Conservation (phyloP, 2,113 vertebrate genomes). For the Lycaon pictus region DNA sequence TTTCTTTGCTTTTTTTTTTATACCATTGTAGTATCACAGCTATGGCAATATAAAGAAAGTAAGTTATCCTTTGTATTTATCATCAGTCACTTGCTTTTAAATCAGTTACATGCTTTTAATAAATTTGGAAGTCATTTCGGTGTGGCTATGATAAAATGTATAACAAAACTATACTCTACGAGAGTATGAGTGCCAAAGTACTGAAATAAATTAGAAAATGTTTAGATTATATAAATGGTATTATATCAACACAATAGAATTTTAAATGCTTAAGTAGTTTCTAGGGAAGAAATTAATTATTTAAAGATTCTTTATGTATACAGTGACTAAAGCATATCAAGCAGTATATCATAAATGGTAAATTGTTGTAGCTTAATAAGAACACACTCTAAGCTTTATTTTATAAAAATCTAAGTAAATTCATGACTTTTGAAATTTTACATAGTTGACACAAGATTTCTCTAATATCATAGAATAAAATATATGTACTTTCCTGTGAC, state of each 20-base stretch:
- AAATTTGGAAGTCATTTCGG: slow-evolving; percentile 47
- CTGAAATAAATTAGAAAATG: slow-evolving; percentile 50
- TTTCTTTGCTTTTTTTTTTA: slow-evolving; percentile 59
- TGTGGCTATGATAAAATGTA: slow-evolving; percentile 46
- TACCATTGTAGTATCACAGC: slow-evolving; percentile 71
- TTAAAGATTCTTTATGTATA: slow-evolving; percentile 70
- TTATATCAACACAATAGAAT: background rate
- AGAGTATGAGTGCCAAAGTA: slow-evolving; percentile 62
- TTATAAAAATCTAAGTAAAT: slow-evolving; percentile 46
- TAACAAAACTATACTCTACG: background rate
- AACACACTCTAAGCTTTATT: slow-evolving; percentile 30
- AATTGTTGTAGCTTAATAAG: slow-evolving; percentile 50
- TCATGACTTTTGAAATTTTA: background rate
- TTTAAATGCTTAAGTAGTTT: slow-evolving; percentile 44
- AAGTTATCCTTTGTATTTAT: slow-evolving; percentile 73
- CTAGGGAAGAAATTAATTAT: slow-evolving; percentile 17
- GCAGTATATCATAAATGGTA: background rate
- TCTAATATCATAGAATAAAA: slow-evolving; percentile 4
- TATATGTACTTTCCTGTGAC: background rate
- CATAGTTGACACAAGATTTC: background rate
- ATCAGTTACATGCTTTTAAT: slow-evolving; percentile 67
- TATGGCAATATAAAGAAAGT: slow-evolving; percentile 78
- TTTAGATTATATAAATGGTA: background rate
- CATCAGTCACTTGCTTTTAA: slow-evolving; percentile 58
- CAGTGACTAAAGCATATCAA: background rate